A percentile compares a stretch with the other conserved stretches of the same genome.
Evolutionary conservation across 2,113 vertebrate genomes (phyloP).

Genomic region (Nettapus auritus): DNA sequence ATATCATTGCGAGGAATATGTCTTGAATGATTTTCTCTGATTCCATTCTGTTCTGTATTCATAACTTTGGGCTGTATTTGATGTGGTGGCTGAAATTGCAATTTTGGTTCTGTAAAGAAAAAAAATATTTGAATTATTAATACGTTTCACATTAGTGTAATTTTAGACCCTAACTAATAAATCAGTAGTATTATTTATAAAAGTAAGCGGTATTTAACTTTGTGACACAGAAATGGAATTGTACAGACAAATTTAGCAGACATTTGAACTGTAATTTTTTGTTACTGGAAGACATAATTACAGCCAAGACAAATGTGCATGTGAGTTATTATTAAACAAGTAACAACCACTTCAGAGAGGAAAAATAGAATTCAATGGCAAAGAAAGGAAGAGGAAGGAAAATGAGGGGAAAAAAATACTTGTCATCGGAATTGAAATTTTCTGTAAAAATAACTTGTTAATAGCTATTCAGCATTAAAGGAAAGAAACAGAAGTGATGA

Average conservation of each 20-base stretch:
- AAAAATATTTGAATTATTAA: conserved; percentile 20
- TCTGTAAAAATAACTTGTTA: neutral
- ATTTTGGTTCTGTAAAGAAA: conserved; percentile 86
- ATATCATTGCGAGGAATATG: conserved; percentile 83
- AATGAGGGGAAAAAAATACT: neutral
- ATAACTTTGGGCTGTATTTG: conserved; percentile 79
- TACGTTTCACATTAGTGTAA: neutral
- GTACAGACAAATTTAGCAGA: neutral
- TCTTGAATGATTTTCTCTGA: conserved; percentile 84
- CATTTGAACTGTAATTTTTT: neutral
- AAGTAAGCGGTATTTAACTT: neutral
- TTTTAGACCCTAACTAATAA: neutral
- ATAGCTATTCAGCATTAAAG: neutral
- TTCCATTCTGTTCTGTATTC: conserved; percentile 80
- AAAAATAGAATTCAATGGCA: neutral
- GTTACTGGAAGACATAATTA: neutral
- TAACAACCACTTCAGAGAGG: neutral
- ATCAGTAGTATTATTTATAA: neutral
- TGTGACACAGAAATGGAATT: neutral
- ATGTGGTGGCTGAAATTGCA: conserved; percentile 77
- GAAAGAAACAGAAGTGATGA: neutral
- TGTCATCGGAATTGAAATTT: neutral
- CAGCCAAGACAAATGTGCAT: no score
- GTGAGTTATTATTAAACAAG: neutral
- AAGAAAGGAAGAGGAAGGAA: neutral